A percentile compares a stretch with the other conserved stretches of the same genome.
Evolutionary conservation across 2,888 invertebrate genomes (phyloP).

Genomic region (Perithous albicinctus): DNA sequence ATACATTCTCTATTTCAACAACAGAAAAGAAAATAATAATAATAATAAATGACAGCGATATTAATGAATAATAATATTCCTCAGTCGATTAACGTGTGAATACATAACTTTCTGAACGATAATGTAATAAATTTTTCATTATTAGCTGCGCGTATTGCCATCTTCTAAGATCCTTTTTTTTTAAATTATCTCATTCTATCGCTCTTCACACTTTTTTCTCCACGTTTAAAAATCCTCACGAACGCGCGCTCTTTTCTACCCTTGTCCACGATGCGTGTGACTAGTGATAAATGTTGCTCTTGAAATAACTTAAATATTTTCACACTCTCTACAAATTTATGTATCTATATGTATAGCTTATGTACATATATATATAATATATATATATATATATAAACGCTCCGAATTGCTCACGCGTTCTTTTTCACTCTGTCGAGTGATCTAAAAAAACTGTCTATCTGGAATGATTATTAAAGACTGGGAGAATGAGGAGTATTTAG

Average conservation of each 20-base stretch:
- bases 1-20: constrained; percentile 75
- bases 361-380: constrained; percentile 68
- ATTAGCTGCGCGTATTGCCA: constrained; percentile 40
- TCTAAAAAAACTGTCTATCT: constrained; percentile 70
- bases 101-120: constrained; percentile 74
- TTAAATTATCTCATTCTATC: constrained; percentile 14
- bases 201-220: neutral
- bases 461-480: constrained; percentile 79
- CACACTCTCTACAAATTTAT: constrained; percentile 68
- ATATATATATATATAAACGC: constrained; percentile 72
- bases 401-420: constrained; percentile 49
- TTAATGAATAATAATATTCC: constrained; percentile 72
- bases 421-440: constrained; percentile 60
- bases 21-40: constrained; percentile 72
- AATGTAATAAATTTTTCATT: constrained; percentile 68
- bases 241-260: constrained; percentile 65
- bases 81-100: constrained; percentile 75
- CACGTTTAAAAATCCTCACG: constrained; percentile 54
- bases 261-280: constrained; percentile 79
- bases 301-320: constrained; percentile 80
- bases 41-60: constrained; percentile 65
- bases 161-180: constrained; percentile 33
- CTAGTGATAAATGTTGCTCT: constrained; percentile 81
- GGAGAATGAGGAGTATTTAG: constrained; percentile 71
- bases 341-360: constrained; percentile 66